phyloP scores from a whole-genome alignment of 2,888 invertebrate species.

The Limnephilus rhombicus region DNA sequence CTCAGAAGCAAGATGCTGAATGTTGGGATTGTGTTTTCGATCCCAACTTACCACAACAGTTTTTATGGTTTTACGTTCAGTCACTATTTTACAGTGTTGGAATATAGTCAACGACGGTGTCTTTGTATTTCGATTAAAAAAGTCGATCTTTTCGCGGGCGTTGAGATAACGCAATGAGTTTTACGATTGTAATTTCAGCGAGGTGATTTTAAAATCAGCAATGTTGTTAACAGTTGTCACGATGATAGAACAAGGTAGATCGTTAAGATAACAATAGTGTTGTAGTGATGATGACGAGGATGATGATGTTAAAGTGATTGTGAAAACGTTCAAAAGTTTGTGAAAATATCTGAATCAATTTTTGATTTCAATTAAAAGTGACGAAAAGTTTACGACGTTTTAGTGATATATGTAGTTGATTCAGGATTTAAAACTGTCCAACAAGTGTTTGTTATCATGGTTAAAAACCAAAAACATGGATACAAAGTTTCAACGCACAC shows the following conservation, averaged over 20 bases:
- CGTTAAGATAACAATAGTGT: neutral
- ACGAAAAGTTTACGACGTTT: neutral
- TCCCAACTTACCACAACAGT: conserved; percentile 52
- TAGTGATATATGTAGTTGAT: neutral
- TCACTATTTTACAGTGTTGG: conserved; percentile 43
- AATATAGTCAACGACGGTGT: conserved; percentile 25
- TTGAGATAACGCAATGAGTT: neutral
- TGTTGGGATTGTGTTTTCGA: conserved; percentile 23
- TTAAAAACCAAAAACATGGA: neutral
- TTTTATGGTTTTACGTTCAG: conserved; percentile 55
- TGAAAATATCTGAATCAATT: neutral
- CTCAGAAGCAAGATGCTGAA: conserved; percentile 17
- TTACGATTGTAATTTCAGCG: neutral
- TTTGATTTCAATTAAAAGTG: neutral
- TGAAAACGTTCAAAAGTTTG: neutral
- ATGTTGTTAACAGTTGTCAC: neutral
- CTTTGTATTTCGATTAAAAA: conserved; percentile 23
- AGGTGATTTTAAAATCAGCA: neutral
- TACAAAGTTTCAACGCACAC: neutral
- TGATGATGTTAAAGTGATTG: neutral
- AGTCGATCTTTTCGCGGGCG: conserved; percentile 38
- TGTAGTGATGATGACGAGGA: neutral
- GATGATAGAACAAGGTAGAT: neutral
- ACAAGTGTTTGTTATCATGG: neutral
- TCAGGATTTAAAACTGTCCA: neutral